Percentiles rank a stretch among this genome's conserved stretches.
These are phyloP conservation scores for Drosophila infuscata DNA, from an alignment of 2,888 invertebrate genomes.

Conservation along the genomic window DNA sequence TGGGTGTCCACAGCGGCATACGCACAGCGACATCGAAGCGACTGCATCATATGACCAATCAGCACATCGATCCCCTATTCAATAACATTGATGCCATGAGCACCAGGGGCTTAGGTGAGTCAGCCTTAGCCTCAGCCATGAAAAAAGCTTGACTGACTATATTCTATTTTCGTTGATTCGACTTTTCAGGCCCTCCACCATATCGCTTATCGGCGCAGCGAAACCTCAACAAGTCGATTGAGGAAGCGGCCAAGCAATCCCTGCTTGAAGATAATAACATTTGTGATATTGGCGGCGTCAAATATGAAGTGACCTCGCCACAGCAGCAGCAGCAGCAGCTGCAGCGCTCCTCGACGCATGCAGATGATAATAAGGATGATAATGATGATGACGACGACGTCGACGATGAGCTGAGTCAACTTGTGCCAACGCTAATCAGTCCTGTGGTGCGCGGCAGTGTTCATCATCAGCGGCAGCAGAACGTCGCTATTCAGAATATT, in stretches of 20 bases:
- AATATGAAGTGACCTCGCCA: conserved; percentile 63
- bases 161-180: neutral
- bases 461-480: conserved; percentile 44
- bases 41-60: conserved; percentile 66
- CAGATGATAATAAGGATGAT: conserved; percentile 42
- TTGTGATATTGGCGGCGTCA: conserved; percentile 75
- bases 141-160: neutral
- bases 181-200: conserved; percentile 64
- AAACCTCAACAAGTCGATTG: conserved; percentile 85
- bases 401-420: conserved; percentile 63
- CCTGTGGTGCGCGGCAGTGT: conserved; percentile 60
- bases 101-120: conserved; percentile 85
- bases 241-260: conserved; percentile 82
- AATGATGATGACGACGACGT: conserved; percentile 60
- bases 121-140: neutral
- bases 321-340: conserved; percentile 45
- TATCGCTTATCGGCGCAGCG: conserved; percentile 84
- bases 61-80: conserved; percentile 87
- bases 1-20: conserved; percentile 40
- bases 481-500: conserved; percentile 69
- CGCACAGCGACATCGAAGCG: conserved; percentile 73
- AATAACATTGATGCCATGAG: conserved; percentile 87
- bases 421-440: conserved; percentile 72
- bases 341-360: conserved; percentile 29
- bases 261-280: conserved; percentile 76